Percentiles rank a stretch among this genome's conserved stretches.
These are phyloP conservation scores for Trichechus manatus DNA, from an alignment of 2,113 vertebrate species.

Conservation along the genomic window DNA sequence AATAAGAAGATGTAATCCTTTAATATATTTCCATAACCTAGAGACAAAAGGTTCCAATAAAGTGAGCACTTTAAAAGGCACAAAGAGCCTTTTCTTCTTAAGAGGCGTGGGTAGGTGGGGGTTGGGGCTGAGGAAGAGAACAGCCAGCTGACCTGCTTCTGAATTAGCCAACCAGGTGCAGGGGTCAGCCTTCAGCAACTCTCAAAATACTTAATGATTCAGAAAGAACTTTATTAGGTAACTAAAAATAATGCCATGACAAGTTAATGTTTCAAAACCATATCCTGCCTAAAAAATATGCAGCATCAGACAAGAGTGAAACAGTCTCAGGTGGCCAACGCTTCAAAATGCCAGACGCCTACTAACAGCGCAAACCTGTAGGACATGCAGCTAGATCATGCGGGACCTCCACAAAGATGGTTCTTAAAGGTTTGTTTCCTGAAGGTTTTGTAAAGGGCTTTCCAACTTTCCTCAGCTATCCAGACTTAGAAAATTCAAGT, in stretches of 20 bases:
- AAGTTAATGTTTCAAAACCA: conserved; percentile 71
- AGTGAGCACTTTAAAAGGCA: not conserved
- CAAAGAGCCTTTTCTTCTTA: conserved; percentile 48
- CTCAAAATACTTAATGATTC: conserved; percentile 53
- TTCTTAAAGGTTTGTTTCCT: not conserved
- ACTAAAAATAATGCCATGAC: conserved; percentile 65
- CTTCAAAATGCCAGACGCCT: conserved; percentile 49
- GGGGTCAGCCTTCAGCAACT: not conserved
- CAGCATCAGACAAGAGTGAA: conserved; percentile 37
- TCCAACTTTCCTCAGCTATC: not conserved
- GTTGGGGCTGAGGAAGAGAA: not conserved
- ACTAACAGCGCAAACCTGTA: not conserved
- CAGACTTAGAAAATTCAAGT: not conserved
- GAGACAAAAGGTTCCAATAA: not conserved
- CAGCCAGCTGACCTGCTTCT: conserved; percentile 32
- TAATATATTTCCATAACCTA: not conserved
- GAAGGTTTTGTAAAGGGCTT: not conserved
- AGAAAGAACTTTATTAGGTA: conserved; percentile 63
- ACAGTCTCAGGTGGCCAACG: conserved; percentile 9
- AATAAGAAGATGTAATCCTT: conserved; percentile 14
- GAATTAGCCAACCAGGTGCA: conserved; percentile 53
- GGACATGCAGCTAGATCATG: not conserved
- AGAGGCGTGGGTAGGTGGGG: not conserved
- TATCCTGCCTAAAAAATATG: conserved; percentile 59
- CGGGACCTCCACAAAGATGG: not conserved